Evolutionary conservation across 2,113 vertebrate species (phyloP).

Genomic region (Ahaetulla prasina): DNA sequence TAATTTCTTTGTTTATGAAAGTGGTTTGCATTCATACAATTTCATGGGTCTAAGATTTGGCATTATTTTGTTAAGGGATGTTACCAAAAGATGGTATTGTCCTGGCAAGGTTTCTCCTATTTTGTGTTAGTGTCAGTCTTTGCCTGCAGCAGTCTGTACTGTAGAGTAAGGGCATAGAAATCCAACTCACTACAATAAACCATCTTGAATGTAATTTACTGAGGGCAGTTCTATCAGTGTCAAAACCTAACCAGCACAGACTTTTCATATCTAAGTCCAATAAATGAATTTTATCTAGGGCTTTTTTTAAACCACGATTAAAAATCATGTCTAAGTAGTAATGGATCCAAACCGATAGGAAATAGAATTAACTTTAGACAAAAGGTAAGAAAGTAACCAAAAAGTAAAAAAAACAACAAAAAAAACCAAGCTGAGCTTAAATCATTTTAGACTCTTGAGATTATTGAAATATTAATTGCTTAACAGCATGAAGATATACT

Average conservation of each 20-base stretch:
- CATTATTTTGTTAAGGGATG: background rate
- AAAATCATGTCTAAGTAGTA: background rate
- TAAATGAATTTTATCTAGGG: background rate
- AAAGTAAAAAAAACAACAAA: background rate
- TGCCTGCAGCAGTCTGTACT: background rate
- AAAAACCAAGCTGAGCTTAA: background rate
- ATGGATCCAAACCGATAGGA: background rate
- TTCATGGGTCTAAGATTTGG: background rate
- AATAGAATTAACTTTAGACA: background rate
- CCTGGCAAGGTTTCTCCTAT: background rate
- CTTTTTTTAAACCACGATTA: background rate
- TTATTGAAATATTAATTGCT: background rate
- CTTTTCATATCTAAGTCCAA: background rate
- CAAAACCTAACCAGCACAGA: background rate
- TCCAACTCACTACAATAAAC: background rate
- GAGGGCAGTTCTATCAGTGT: background rate
- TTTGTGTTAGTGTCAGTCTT: background rate
- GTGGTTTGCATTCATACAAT: background rate
- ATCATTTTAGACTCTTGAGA: background rate
- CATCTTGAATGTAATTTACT: background rate
- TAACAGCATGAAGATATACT: background rate
- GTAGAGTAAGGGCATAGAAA: background rate
- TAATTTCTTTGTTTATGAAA: background rate
- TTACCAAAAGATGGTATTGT: background rate
- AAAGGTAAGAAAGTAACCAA: background rate